A percentile compares a stretch with the other conserved stretches of the same genome.
Conservation (phyloP, 1,140 invertebrate species). For the Piezodorus guildinii region DNA sequence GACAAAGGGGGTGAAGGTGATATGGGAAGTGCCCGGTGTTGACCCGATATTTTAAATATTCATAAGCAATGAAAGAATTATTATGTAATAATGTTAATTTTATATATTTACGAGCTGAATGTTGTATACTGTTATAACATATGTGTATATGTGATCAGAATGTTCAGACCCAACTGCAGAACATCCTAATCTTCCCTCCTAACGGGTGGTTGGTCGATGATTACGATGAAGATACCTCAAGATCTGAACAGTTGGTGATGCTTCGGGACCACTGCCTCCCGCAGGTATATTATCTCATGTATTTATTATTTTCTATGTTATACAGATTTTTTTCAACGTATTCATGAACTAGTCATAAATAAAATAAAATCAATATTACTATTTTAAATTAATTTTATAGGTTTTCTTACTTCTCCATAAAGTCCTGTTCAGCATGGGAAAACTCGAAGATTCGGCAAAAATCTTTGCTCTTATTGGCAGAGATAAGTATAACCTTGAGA, state of each 20-base stretch:
- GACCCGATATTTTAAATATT: too few relatives aligned
- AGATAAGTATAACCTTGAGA: not conserved
- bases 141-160: slow-evolving; percentile 38
- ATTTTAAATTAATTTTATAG: slow-evolving; percentile 25
- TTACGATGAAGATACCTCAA: slow-evolving; percentile 33
- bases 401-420: slow-evolving; percentile 65
- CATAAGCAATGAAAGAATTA: too few relatives aligned
- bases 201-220: slow-evolving; percentile 79
- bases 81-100: not conserved
- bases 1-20: too few relatives aligned
- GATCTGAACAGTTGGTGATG: slow-evolving; percentile 52
- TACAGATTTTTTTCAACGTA: not conserved
- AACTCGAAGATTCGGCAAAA: slow-evolving; percentile 58
- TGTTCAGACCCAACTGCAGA: slow-evolving; percentile 69
- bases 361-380: not conserved
- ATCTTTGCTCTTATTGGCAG: not conserved
- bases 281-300: slow-evolving; percentile 37
- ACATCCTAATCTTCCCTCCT: slow-evolving; percentile 77
- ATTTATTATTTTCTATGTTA: not conserved
- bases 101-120: slow-evolving; percentile 13
- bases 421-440: slow-evolving; percentile 60
- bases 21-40: too few relatives aligned
- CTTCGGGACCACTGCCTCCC: slow-evolving; percentile 73
- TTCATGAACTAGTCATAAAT: not conserved
- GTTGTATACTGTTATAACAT: slow-evolving; percentile 8